Evolutionary conservation across 2,797 vertebrate genomes (phyloP).

Genomic region (Sebastes matsubarae): DNA sequence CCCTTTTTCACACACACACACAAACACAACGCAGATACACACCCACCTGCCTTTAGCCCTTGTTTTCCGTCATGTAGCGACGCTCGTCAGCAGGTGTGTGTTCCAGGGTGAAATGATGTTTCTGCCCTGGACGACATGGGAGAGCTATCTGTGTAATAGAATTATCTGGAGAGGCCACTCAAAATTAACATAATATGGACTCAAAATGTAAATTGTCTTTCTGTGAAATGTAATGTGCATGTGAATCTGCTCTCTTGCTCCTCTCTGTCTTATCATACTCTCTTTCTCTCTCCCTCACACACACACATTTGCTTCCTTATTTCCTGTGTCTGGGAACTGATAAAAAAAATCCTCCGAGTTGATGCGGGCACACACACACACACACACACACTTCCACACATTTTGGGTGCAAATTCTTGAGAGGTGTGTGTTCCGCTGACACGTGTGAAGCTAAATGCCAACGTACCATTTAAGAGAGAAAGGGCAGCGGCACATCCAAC

Average conservation of each 20-base stretch:
- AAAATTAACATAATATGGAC: conserved; percentile 81
- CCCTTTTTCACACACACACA: conserved; percentile 1
- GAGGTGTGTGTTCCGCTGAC: conserved; percentile 85
- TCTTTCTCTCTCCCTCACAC: not conserved
- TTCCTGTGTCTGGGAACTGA: conserved; percentile 61
- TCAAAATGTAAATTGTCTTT: conserved; percentile 79
- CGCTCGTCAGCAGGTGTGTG: conserved; percentile 67
- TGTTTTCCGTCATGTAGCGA: conserved; percentile 58
- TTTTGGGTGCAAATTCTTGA: conserved; percentile 82
- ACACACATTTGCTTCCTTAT: conserved; percentile 32
- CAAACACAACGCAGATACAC: conserved; percentile 29
- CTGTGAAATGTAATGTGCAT: conserved; percentile 68
- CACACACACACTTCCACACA: conserved; percentile 66
- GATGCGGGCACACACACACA: conserved; percentile 18
- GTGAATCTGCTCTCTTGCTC: conserved; percentile 62
- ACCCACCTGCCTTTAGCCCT: conserved; percentile 42
- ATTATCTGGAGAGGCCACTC: conserved; percentile 81
- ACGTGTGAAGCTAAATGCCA: conserved; percentile 88
- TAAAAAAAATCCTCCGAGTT: conserved; percentile 42
- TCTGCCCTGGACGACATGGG: conserved; percentile 65
- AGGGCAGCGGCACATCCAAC: conserved; percentile 85
- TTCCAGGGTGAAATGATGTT: conserved; percentile 70
- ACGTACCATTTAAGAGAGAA: conserved; percentile 89
- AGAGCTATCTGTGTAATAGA: conserved; percentile 79
- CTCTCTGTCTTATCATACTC: conserved; percentile 52